Conservation (phyloP, 2,888 invertebrate species). For the Drosophila engyochracea region DNA sequence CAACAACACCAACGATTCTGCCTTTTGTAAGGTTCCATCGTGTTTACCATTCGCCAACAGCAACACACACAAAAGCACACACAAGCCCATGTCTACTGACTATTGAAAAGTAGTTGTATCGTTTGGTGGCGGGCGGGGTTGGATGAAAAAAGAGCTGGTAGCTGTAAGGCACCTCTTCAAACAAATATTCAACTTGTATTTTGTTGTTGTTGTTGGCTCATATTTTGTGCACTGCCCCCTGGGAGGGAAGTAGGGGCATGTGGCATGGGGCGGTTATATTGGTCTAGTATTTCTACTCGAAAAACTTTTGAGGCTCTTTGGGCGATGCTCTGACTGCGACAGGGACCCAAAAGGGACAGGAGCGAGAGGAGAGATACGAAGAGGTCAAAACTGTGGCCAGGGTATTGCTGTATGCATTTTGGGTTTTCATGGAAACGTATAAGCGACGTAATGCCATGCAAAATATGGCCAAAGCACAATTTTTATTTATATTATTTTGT, state of each 20-base stretch:
- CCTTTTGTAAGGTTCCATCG: slow-evolving; percentile 43
- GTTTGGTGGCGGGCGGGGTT: background rate
- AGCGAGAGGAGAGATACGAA: background rate
- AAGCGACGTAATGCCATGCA: slow-evolving; percentile 70
- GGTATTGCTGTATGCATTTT: slow-evolving; percentile 34
- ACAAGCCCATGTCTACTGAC: slow-evolving; percentile 1
- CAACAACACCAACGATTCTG: slow-evolving; percentile 7
- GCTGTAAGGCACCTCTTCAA: slow-evolving; percentile 58
- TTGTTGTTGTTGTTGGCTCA: slow-evolving; percentile 42
- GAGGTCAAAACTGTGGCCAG: slow-evolving; percentile 40
- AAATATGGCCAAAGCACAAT: slow-evolving; percentile 68
- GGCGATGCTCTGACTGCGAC: slow-evolving; percentile 43
- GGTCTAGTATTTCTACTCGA: slow-evolving; percentile 53
- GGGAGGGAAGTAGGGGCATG: background rate
- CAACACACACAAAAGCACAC: slow-evolving; percentile 19
- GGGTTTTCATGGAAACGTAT: slow-evolving; percentile 45
- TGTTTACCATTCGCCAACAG: slow-evolving; percentile 53
- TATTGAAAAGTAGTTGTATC: slow-evolving; percentile 38
- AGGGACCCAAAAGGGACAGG: background rate
- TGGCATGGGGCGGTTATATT: slow-evolving; percentile 2
- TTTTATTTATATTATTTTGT: slow-evolving; percentile 52
- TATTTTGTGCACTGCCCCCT: slow-evolving; percentile 30
- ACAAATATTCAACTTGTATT: slow-evolving; percentile 69
- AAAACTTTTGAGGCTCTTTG: slow-evolving; percentile 57
- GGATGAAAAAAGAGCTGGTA: background rate